These are phyloP conservation scores for Hecatera dysodea DNA, from an alignment of 2,888 invertebrate genomes.

Conservation along the genomic window DNA sequence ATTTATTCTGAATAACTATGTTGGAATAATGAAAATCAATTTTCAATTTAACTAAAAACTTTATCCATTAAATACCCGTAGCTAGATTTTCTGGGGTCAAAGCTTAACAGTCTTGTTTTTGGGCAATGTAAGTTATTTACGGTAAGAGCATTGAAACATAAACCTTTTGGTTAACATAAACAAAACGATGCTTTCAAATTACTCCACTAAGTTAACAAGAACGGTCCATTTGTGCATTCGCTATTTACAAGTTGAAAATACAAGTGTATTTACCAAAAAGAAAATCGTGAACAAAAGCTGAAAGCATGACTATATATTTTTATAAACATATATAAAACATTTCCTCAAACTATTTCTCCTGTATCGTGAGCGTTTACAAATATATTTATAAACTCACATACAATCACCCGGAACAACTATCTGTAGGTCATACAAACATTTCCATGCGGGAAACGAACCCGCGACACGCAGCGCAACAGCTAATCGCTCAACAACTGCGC, in stretches of 20 bases:
- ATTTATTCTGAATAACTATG: neutral
- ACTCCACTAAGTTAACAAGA: slow-evolving; percentile 25
- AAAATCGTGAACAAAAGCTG: neutral
- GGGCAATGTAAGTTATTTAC: slow-evolving; percentile 36
- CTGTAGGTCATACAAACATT: no score
- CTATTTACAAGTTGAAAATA: slow-evolving; percentile 2
- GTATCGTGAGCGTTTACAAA: no score
- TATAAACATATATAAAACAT: no score
- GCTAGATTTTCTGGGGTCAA: neutral
- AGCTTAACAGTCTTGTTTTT: slow-evolving; percentile 10
- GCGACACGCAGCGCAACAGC: no score
- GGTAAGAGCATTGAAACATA: slow-evolving; percentile 44
- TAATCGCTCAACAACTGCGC: no score
- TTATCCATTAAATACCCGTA: neutral
- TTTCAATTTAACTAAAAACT: slow-evolving; percentile 9
- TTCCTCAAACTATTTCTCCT: no score
- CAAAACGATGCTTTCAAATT: slow-evolving; percentile 32
- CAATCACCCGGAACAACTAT: no score
- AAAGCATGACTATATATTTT: no score
- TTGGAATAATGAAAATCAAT: neutral
- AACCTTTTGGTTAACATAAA: slow-evolving; percentile 48
- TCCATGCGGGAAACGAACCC: no score
- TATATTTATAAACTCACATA: no score
- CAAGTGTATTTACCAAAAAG: neutral
- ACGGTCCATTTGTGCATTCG: slow-evolving; percentile 24